Evolutionary conservation across 2,113 vertebrate genomes (phyloP), one percentile per base, ranked within the genome.

Genomic region (Macrotis lagotis): DNA sequence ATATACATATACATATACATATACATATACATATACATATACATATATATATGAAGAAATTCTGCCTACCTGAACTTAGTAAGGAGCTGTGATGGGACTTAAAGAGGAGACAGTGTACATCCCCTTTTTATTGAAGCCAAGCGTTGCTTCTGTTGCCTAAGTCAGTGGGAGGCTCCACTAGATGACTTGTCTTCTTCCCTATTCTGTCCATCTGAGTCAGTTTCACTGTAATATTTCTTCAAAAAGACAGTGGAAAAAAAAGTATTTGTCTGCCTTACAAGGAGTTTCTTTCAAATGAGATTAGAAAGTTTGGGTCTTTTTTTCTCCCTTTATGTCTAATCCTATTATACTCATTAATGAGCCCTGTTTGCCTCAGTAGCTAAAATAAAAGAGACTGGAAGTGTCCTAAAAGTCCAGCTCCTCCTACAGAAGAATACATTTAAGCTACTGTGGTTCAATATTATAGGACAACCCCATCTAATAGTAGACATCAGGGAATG

Each of bases 271-370:
- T 97, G 95, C 96, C 98, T 98, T 96, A 95, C 94, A 96, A 97
- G 96, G 96, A 92, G 53, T 6, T 98, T 74, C 91, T 98, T 98
- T 97, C 93, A 97, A 98, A 98, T 96, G 93, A 97, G 96, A 95
- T 98, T 97, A 98, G 94, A 96, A 98, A 97, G 97, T 95, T 96
- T 95, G 91, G 89, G 74, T 92, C 94, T 96, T 97, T 96, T 97
- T 97, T 98, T 97, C 55, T n/a, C n/a, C n/a, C n/a, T 96, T 97
- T 52, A 97, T 92, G 97, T 96, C 91, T 98, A 98, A 98, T 98
- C 97, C 98, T 97, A 96, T 98, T 98, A 98, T 95, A 55, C 90
- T 98, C 53, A 90, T 97, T 97, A 98, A 97, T 98, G 95, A 98
- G 97, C 97, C 96, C 95, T 96, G 90, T 98, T 97, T 97, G 96